Evolutionary conservation across 2,888 invertebrate species (phyloP), one percentile per base, ranked within the genome.

Genomic region (Patella depressa): DNA sequence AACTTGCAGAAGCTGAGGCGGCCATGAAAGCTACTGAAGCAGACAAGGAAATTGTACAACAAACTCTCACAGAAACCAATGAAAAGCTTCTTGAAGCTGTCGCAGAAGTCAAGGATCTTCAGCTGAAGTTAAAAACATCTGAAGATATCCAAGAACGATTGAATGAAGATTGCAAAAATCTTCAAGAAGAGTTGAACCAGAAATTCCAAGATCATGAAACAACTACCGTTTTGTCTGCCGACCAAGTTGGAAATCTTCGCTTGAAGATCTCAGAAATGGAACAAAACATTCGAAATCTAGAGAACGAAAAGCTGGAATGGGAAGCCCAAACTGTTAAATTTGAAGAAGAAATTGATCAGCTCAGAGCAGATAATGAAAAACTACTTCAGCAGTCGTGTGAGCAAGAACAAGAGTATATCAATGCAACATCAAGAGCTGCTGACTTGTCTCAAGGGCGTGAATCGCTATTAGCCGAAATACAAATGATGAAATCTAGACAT

Each of bases 1-100:
- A 78, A 14, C 53, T 80, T 19, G 78, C 78, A 17, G 82, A 81
- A 71, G 71, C 78, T 55, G 75, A 69, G 24, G 72, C 71, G 24
- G 71, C 79, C 57, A 17, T 79, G n/a, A 73, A 77, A 24, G 74
- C 72, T 54, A 59, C 77, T 57, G 45, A 73, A 14, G 70, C 24
- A 34, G 53, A 71, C 53, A 55, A 29, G 12, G 57, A 76, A 45
- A 24, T 11, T 73, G 73, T 69, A 54, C 65, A 76, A 78, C 19
- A 65, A 75, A 15, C 55, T 80, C n/a, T 74, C 54, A 24, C 71
- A 19, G 34, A 74, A 72, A 7, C 17, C 77, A 71, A n/a, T 57
- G 14, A 74, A 73, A 19, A 65, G 14, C 65, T 65, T 9, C 14
- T 65, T 24, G 65, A 65, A 65, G 65, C 65, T 65, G 73, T 73